Evolutionary conservation across 2,888 invertebrate genomes (phyloP).

Genomic region (Chrysotoxum bicinctum): DNA sequence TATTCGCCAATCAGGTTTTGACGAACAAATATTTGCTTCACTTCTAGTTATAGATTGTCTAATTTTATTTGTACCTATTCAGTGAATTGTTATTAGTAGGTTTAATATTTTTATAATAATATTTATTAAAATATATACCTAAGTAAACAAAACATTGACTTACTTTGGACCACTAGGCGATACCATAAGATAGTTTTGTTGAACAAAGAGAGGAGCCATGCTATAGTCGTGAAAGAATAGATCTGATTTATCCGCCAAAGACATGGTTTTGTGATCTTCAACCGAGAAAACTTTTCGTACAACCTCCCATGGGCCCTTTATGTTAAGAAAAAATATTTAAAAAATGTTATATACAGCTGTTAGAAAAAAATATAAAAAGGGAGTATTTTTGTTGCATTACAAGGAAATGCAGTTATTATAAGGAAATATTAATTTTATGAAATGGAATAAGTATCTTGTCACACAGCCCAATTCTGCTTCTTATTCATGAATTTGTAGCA

Average conservation of each 20-base stretch:
- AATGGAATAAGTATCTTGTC: neutral
- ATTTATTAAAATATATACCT: too few species aligned
- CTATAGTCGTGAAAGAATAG: slow-evolving; percentile 99
- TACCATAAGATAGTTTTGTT: slow-evolving; percentile 96
- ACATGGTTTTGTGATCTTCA: slow-evolving; percentile 90
- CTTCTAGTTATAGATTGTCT: too few species aligned
- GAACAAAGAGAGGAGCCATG: slow-evolving; percentile 97
- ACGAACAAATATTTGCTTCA: too few species aligned
- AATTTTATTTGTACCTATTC: too few species aligned
- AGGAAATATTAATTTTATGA: neutral
- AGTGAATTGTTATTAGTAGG: too few species aligned
- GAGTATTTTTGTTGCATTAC: too few species aligned
- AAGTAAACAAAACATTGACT: slow-evolving; percentile 73
- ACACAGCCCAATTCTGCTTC: neutral
- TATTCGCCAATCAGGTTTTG: too few species aligned
- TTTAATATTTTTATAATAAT: too few species aligned
- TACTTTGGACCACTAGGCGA: slow-evolving; percentile 89
- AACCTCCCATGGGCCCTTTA: slow-evolving; percentile 96
- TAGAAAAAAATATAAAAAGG: too few species aligned
- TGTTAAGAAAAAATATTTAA: neutral
- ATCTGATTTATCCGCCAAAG: slow-evolving; percentile 90
- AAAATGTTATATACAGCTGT: too few species aligned
- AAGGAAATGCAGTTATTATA: too few species aligned
- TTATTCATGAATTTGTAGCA: neutral
- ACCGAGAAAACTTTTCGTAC: slow-evolving; percentile 92